phyloP scores from a whole-genome alignment of 2,888 invertebrate genomes.

The Leptinotarsa peninsularis region DNA sequence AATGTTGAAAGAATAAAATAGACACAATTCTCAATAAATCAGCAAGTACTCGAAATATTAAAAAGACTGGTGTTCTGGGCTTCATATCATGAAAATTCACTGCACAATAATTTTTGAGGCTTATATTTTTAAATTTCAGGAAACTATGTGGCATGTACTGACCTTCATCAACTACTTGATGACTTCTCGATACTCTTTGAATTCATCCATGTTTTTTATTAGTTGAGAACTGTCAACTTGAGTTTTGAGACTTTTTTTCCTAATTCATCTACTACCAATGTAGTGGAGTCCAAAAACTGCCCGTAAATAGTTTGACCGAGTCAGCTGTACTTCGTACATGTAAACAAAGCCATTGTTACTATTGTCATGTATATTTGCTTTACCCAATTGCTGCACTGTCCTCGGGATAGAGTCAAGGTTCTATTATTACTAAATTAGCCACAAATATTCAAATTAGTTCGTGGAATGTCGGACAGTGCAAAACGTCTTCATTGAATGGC shows the following conservation, averaged over 20 bases:
- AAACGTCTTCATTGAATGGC: slow-evolving; percentile 24
- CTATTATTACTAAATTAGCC: slow-evolving; percentile 22
- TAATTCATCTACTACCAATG: background rate
- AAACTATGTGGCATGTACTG: too few species aligned
- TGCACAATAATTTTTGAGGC: too few species aligned
- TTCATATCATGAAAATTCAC: too few species aligned
- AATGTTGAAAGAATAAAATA: too few species aligned
- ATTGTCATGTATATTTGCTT: slow-evolving; percentile 27
- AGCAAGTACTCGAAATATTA: too few species aligned
- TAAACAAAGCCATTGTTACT: slow-evolving; percentile 17
- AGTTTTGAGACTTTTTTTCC: background rate
- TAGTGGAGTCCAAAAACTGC: background rate
- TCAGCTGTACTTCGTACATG: slow-evolving; percentile 21
- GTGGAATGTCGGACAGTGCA: slow-evolving; percentile 14
- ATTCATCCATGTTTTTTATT: too few species aligned
- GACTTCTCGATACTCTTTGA: too few species aligned
- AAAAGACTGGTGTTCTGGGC: too few species aligned
- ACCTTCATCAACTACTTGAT: too few species aligned
- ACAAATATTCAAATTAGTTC: slow-evolving; percentile 23
- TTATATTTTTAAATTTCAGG: too few species aligned
- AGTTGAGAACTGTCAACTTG: too few species aligned
- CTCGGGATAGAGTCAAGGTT: slow-evolving; percentile 19
- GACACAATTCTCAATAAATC: too few species aligned
- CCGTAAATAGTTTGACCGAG: slow-evolving; percentile 5
- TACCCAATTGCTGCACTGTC: slow-evolving; percentile 5